These are phyloP conservation scores for Barypeithes pellucidus DNA, from an alignment of 2,888 invertebrate genomes.

Conservation along the genomic window DNA sequence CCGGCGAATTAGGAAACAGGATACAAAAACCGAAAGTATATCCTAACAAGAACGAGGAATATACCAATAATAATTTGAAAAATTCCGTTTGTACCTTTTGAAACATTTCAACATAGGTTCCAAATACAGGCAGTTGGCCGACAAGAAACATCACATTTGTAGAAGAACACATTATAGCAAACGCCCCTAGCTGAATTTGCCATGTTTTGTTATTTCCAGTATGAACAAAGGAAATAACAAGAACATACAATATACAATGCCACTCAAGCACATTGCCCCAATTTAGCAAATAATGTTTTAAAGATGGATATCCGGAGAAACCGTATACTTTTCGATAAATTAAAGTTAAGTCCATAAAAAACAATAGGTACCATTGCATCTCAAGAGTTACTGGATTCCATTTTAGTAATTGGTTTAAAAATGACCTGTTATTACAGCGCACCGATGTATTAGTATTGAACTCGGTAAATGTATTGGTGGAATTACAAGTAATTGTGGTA, in stretches of 20 bases:
- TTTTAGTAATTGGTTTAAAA: constrained; percentile 81
- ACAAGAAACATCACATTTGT: constrained; percentile 93
- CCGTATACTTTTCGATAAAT: constrained; percentile 87
- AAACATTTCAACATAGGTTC: constrained; percentile 93
- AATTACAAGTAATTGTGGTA: background rate
- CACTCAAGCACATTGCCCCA: constrained; percentile 90
- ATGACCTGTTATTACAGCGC: constrained; percentile 84
- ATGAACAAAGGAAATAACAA: constrained; percentile 86
- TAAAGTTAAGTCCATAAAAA: constrained; percentile 85
- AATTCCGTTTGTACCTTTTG: constrained; percentile 91
- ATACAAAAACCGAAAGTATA: constrained; percentile 92
- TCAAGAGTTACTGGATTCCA: constrained; percentile 85
- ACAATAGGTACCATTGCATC: constrained; percentile 88
- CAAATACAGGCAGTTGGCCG: constrained; percentile 89
- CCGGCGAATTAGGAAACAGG: constrained; percentile 86
- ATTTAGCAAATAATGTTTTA: constrained; percentile 86
- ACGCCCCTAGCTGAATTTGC: constrained; percentile 91
- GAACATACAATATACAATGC: constrained; percentile 89
- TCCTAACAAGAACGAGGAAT: constrained; percentile 87
- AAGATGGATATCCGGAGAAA: constrained; percentile 85
- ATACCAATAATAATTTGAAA: constrained; percentile 87
- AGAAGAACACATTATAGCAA: constrained; percentile 89
- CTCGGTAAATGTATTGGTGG: no score
- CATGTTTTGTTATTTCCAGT: constrained; percentile 84
- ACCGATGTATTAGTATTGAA: constrained; percentile 73